These are phyloP conservation scores for Chlorodrepanis virens DNA, from an alignment of 2,113 vertebrate species.

Conservation along the genomic window DNA sequence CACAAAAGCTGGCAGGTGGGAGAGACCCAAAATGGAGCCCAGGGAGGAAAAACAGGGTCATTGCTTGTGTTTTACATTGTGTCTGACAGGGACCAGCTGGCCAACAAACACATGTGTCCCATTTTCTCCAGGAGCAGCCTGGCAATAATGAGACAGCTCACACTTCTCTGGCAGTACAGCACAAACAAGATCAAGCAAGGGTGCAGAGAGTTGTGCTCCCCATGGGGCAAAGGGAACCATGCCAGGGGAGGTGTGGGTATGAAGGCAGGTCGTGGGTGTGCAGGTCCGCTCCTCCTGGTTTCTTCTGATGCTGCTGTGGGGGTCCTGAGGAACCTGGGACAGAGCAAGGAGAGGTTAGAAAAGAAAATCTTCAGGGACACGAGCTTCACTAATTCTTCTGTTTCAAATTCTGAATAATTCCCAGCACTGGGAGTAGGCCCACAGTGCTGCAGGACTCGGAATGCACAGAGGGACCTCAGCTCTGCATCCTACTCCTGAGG, in stretches of 20 bases:
- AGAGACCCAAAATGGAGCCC: background rate
- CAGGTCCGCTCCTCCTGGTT: background rate
- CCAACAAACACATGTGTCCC: background rate
- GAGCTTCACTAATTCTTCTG: background rate
- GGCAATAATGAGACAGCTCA: background rate
- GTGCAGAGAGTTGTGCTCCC: background rate
- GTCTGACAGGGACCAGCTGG: background rate
- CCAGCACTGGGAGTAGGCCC: rapidly evolving
- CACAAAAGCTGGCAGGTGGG: background rate
- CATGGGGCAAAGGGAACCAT: background rate
- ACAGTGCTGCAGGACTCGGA: rapidly evolving
- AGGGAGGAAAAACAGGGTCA: background rate
- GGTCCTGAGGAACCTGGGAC: background rate
- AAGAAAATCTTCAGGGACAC: background rate
- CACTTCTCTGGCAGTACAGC: background rate
- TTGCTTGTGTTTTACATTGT: background rate
- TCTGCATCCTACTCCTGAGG: rapidly evolving
- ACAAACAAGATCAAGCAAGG: background rate
- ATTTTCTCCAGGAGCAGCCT: background rate
- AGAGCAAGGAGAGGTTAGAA: background rate
- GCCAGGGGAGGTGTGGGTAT: rapidly evolving
- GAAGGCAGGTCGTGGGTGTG: background rate
- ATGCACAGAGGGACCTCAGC: rapidly evolving
- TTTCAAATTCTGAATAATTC: background rate
- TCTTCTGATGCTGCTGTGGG: background rate